Evolutionary conservation across 1,140 invertebrate species (phyloP).

Genomic region (Aphidius ervi): DNA sequence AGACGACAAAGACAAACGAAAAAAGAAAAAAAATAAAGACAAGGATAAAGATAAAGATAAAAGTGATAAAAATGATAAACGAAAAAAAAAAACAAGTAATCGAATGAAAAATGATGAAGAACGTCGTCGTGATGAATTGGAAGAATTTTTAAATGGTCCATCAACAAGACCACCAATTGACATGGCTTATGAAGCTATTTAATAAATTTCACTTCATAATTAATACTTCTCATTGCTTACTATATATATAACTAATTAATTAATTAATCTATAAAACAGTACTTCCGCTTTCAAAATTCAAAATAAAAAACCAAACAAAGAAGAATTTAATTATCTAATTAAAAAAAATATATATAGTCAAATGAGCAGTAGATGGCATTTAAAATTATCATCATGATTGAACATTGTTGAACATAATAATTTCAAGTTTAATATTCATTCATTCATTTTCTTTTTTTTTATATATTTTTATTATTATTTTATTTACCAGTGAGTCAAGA

Average conservation of each 20-base stretch:
- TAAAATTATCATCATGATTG: too few relatives aligned
- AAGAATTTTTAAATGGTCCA: conserved; percentile 65
- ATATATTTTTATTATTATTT: too few relatives aligned
- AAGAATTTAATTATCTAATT: too few relatives aligned
- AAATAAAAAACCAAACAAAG: too few relatives aligned
- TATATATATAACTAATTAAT: conserved; percentile 4
- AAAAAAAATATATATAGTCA: too few relatives aligned
- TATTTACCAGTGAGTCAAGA: too few relatives aligned
- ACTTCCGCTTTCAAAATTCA: too few relatives aligned
- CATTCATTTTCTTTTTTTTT: too few relatives aligned
- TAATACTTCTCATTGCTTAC: conserved; percentile 2
- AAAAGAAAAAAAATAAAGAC: conserved; percentile 46
- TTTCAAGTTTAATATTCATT: too few relatives aligned
- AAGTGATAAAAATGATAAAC: conserved; percentile 45
- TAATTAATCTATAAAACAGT: not conserved
- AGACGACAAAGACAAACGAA: conserved; percentile 57
- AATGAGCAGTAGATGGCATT: too few relatives aligned
- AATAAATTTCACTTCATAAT: conserved; percentile 21
- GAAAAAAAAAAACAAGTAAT: conserved; percentile 47
- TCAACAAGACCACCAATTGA: conserved; percentile 47
- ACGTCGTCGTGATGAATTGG: conserved; percentile 57
- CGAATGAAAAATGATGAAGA: conserved; percentile 44
- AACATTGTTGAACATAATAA: too few relatives aligned
- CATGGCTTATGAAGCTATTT: conserved; percentile 58
- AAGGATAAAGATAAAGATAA: conserved; percentile 53